A percentile compares a stretch with the other conserved stretches of the same genome.
These are phyloP conservation scores for Noctuana brunneofusca DNA, from an alignment of 2,888 invertebrate species.

Conservation along the genomic window DNA sequence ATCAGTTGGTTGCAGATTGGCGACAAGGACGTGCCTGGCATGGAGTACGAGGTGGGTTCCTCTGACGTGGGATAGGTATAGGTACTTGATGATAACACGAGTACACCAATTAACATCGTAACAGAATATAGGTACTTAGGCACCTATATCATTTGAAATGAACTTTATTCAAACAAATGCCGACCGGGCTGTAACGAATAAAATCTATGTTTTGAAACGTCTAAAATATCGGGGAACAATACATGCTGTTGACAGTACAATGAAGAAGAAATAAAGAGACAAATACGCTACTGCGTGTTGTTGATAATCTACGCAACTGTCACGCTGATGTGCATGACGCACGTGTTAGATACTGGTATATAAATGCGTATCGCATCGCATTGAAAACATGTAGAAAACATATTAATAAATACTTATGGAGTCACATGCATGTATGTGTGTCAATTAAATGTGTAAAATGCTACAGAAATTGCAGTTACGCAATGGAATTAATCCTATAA, in stretches of 20 bases:
- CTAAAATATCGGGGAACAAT: not conserved
- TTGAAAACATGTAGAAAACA: constrained; percentile 14
- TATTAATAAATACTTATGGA: not conserved
- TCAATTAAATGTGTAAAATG: not conserved
- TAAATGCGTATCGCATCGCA: constrained; percentile 35
- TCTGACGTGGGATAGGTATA: too few species aligned
- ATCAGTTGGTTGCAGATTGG: constrained; percentile 34
- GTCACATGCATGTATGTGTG: not conserved
- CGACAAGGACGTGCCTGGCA: constrained; percentile 36
- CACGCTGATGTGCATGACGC: constrained; percentile 38
- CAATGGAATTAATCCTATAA: constrained; percentile 10
- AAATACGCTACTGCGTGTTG: constrained; percentile 31
- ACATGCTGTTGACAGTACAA: constrained; percentile 1
- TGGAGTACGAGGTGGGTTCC: constrained; percentile 10
- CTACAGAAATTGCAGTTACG: constrained; percentile 7
- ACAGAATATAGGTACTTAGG: not conserved
- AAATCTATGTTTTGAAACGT: not conserved
- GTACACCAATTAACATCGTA: not conserved
- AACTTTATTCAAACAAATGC: not conserved
- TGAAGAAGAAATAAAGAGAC: constrained; percentile 4
- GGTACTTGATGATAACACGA: constrained; percentile 11
- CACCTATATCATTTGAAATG: not conserved
- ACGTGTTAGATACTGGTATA: constrained; percentile 37
- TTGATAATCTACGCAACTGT: constrained; percentile 27
- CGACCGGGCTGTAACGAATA: not conserved